Evolutionary conservation across 2,113 vertebrate species (phyloP).

Genomic region (Serinus canaria): DNA sequence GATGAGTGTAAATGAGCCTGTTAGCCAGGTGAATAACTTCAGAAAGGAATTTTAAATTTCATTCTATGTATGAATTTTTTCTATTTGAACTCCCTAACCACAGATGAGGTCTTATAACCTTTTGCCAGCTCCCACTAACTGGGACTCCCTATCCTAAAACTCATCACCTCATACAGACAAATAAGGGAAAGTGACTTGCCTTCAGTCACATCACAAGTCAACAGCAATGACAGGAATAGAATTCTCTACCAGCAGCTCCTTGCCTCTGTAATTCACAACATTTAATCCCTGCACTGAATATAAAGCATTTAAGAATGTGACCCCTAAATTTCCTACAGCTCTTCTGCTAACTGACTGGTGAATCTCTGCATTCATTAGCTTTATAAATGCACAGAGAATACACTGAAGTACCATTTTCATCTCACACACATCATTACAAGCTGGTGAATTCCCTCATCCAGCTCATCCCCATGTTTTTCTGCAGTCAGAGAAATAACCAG

Average conservation of each 20-base stretch:
- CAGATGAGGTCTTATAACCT: rapidly evolving
- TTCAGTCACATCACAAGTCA: background rate
- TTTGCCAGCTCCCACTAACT: background rate
- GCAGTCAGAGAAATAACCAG: background rate
- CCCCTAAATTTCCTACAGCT: slow-evolving; percentile 20
- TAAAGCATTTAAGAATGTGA: slow-evolving; percentile 44
- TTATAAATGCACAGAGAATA: slow-evolving; percentile 45
- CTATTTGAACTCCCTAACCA: background rate
- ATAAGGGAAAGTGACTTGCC: background rate
- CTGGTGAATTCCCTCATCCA: background rate
- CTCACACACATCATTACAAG: background rate
- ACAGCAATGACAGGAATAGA: background rate
- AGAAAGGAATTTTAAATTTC: background rate
- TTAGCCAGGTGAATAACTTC: slow-evolving; percentile 2
- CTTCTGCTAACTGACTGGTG: background rate
- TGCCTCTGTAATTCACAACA: background rate
- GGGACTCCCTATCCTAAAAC: background rate
- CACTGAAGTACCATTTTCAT: background rate
- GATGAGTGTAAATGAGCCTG: background rate
- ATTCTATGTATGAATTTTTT: background rate
- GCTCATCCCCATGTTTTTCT: slow-evolving; percentile 14
- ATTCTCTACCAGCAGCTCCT: background rate
- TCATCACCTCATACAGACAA: background rate
- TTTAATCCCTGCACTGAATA: background rate
- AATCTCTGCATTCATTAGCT: slow-evolving; percentile 33